Base-by-base conservation (phyloP, 1,140 invertebrate species). In the Drosophila prosaltans region DNA sequence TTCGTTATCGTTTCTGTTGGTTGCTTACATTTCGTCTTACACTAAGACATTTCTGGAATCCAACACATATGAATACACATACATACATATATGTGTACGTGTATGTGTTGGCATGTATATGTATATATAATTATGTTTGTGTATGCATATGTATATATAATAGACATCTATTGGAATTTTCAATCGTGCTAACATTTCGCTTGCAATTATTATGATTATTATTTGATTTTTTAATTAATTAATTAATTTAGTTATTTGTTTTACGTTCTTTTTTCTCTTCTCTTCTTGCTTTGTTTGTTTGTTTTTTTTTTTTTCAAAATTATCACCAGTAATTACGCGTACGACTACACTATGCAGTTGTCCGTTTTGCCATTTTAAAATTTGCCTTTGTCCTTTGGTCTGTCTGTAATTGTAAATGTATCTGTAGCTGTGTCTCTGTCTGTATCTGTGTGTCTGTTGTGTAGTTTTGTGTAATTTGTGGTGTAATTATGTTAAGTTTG, bases 251-350 rank as follows among this genome's bases (percentile, higher is more conserved):
- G 21, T 51, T 51, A 61, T 62, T 60, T 39, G 30, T 68, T 40
- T 40, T 65, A 69, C 54, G 9, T 63, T 65, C 70, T 69, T 75
- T 61, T 55, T 77, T 81, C 76, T 28, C 65, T 75, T 80, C 71
- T 32, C 72, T 71, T 65, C 69, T 73, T 65, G 43, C 67, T 80
- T 74, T 48, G 72, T 76, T 81, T 76, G 36, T 73, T 79, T 66
- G 66, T 74, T 65, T 54, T 80, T 74, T 74, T 65, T 79, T 84
- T 81, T 86, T 88, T 80, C 84, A 89, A 89, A 89, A 89, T 89
- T 89, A 89, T 89, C 84, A 89, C 84, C 84, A 89, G 84, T 89
- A 89, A 89, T 89, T 89, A 89, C 83, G 83, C 84, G 69, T 83
- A 88, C 84, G 84, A 89, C 84, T 89, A 89, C 84, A 89, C 84